Base-by-base conservation (phyloP, 2,113 vertebrate genomes). In the Prolemur simus region DNA sequence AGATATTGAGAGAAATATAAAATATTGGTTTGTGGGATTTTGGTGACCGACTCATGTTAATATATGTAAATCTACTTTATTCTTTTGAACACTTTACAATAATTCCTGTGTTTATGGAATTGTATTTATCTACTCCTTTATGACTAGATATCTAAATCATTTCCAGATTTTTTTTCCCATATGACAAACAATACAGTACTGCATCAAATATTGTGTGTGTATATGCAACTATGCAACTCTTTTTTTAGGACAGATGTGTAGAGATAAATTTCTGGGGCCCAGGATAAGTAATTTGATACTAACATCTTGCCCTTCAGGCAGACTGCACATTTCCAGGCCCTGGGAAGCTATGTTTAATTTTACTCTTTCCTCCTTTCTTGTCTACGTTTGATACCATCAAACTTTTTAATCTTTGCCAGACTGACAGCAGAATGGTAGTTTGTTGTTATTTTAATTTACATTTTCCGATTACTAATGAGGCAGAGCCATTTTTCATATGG, bases 371-470 rank as follows among this genome's bases (percentile, higher is more conserved):
- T 32, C 34, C 14, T 96, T 78, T 6, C 56, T 92, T 92, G 32
- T 89, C 63, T 87, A 54, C 9, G 45, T 39, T 68, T 86, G 80
- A 69, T 89, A 58, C 85, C 45, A 68, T 80, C 74, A 80, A 21
- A 93, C 42, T 69, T 77, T 82, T 87, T 81, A 39, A 64, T 63
- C 32, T 78, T 91, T 97, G 54, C 7, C 39, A 91, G 78, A 77
- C 11, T 82, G 12, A 29, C 81, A 80, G 17, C 6, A 66, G 13
- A 91, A 90, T 60, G 3, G 54, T 87, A 47, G 29, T 42, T 83
- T 17, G 52, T 34, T 80, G 6, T 74, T 82, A 84, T 47, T 93
- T 94, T 54, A 73, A 73, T 58, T 77, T 93, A 60, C 0, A 45
- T 54, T 80, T 71, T 90, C 56, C 92, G 74, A 84, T 64, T 81